Evolutionary conservation across 2,113 vertebrate species (phyloP), one percentile per base, ranked within the genome.

Genomic region (Thamnophis sirtalis): DNA sequence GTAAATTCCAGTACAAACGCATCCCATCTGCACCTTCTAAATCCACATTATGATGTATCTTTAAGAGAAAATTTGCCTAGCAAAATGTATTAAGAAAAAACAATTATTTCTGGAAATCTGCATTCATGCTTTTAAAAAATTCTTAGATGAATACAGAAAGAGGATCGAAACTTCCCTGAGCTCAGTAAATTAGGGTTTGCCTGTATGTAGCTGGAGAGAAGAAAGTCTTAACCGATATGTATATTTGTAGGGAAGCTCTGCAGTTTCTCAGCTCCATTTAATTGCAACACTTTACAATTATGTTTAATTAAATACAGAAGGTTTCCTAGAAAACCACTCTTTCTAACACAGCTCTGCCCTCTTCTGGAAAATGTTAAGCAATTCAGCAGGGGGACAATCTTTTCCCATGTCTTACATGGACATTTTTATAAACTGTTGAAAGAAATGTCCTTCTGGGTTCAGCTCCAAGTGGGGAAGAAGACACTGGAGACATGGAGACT

Each of bases 341-440:
- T 86, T 49, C n/a, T 63, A 63, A 33, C 53, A 26, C 88, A 86
- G 80, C 73, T 60, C 88, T 89, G 91, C 91, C 91, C 88, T 50
- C 91, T 92, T n/a, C 91, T 92, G 91, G 91, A 63, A 84, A 89
- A 85, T 8, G 51, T 10, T 38, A 89, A 85, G 48, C 22, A 26
- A 7, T 84, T 33, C 43, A 84, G 26, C 53, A 19, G 55, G 9
- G 68, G n/a, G n/a, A n/a, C n/a, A 51, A 49, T 50, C 3, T 8
- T 91, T 51, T 51, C 13, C 26, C 38, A 84, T 24, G 15, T 85
- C 84, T 91, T 63, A 91, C 7, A 38, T 87, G 38, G 28, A 68
- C 50, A 4, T 55, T 43, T 54, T 86, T 50, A 68, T 22, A 73
- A 22, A 50, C 28, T n/a, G n/a, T n/a, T n/a, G n/a, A n/a, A n/a